Evolutionary conservation across 2,797 vertebrate species (phyloP), one percentile per base, ranked within the genome.

Genomic region (Cryptoprocta ferox): DNA sequence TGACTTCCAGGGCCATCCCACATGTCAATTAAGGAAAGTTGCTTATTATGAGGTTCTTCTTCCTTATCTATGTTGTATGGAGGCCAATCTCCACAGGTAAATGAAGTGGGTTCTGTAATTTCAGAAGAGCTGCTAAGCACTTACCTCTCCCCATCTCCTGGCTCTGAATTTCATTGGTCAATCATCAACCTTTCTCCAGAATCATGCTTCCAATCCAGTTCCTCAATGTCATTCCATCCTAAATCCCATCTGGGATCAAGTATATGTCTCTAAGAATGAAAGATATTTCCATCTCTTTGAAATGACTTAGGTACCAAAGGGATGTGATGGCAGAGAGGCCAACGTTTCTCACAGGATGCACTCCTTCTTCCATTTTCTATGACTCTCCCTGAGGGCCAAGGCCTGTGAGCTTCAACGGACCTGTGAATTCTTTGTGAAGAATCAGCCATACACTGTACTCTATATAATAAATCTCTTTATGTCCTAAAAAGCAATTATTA

Each of bases 171-270:
- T 92, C 48, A 71, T 68, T 42, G 26, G 19, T 95, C 93, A 95
- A 24, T 95, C 90, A 94, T 73, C 87, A 92, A 30, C 42, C 93
- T 95, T 97, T 92, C 84, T 96, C 81, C 79, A 70, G 80, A 13
- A 87, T 85, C 76, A 32, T 68, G 61, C 56, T 65, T 92, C 35
- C 63, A 71, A 50, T 78, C 14, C 28, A 71, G 35, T 45, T 63
- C 66, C 61, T 94, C 65, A 4, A 6, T 84, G 82, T 84, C 83
- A 92, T 88, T 96, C 71, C 6, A 45, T n/a, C 63, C 32, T 88
- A 89, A 96, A 95, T 95, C 42, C 68, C 37, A 71, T 59, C 65
- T 89, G 61, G 61, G 80, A 79, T 83, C 66, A 73, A 82, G 68
- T 63, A 45, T 79, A 37, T 73, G 48, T 90, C 65, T 85, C 73